Base-by-base conservation (phyloP, 1,140 invertebrate genomes). In the Trichomalopsis sarcophagae region DNA sequence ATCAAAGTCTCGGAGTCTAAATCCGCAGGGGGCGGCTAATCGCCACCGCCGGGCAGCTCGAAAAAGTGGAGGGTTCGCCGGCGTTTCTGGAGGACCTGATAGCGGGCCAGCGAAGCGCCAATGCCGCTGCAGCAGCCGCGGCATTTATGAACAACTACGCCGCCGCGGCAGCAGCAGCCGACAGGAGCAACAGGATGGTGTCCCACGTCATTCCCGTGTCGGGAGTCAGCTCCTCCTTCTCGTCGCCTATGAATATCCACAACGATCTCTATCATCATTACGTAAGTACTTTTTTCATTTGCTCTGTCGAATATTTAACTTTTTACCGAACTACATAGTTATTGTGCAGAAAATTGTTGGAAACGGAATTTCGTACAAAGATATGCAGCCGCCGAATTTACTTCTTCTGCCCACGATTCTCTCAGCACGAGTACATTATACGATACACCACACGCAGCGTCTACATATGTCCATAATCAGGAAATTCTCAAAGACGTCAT, bases 121-220 rank as follows among this genome's bases (percentile, higher is more conserved):
- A 90, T 90, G 89, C 89, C 86, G 88, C 79, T 79, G 81, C 81
- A 80, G 89, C 89, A 87, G 88, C 81, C 77, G 81, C 81, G 81
- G 83, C 87, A 84, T 92, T 91, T 91, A 91, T 92, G 91, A 92
- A 90, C 87, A 87, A 89, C 87, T 88, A 87, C n/a, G 83, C 84
- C 44, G 76, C 66, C n/a, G 69, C 40, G 4, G 68, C 76, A 33
- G 73, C 79, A 13, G 76, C 74, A 50, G 71, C 81, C 23, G 73
- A 62, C 71, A 50, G 71, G 40, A 33, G 33, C 73, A 68, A 84
- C 83, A 91, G 87, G 84, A 92, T 92, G 91, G 91, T 91, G 13
- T 92, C 91, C 21, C 91, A 92, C 87, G 87, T 91, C 44, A 88
- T 92, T 62, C 89, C 91, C 69, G 89, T 90, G 17, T 86, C 91